These are phyloP conservation scores for Oxygymnocypris stewartii DNA, from an alignment of 2,113 vertebrate species.

Conservation along the genomic window DNA sequence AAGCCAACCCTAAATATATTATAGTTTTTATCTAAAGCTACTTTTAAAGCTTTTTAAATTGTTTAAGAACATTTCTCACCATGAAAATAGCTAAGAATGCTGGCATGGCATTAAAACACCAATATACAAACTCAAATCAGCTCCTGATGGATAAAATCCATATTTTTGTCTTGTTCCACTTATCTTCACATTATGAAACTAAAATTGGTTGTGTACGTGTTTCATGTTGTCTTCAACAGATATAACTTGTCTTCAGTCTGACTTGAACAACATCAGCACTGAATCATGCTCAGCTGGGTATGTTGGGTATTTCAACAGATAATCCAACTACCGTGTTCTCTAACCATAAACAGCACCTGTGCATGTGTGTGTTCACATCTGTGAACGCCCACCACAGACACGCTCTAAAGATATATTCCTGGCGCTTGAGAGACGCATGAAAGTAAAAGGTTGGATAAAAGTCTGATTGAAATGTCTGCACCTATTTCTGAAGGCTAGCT, in stretches of 20 bases:
- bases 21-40: too few species aligned
- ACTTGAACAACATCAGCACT: background rate
- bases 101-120: too few species aligned
- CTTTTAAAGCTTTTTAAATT: background rate
- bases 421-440: background rate
- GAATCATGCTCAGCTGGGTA: background rate
- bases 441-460: slow-evolving; percentile 4
- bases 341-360: background rate
- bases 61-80: background rate
- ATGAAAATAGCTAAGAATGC: too few species aligned
- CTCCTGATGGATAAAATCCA: background rate
- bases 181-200: background rate
- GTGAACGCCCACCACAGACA: background rate
- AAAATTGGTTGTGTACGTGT: background rate
- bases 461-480: background rate
- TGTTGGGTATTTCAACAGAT: slow-evolving; percentile 1
- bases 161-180: background rate
- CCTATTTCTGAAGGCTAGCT: background rate
- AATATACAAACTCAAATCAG: background rate
- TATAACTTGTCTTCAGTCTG: background rate
- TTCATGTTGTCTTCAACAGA: background rate
- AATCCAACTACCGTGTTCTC: background rate
- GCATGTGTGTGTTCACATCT: slow-evolving; percentile 1
- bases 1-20: too few species aligned
- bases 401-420: background rate